Evolutionary conservation across 2,888 invertebrate genomes (phyloP).

Genomic region (Leptopilina syphax): DNA sequence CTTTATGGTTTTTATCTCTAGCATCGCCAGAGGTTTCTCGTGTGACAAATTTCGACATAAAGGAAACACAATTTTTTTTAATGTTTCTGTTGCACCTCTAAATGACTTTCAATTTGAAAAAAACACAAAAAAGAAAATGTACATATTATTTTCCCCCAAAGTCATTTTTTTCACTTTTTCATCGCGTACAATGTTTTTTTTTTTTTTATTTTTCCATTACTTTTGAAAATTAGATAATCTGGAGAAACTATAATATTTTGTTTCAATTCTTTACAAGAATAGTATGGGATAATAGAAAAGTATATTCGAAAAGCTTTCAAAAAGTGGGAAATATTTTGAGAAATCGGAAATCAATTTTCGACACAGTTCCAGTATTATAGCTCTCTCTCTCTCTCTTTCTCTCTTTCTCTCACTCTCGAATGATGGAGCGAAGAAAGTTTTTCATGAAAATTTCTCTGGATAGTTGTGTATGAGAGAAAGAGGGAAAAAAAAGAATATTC

Average conservation of each 20-base stretch:
- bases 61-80: constrained; percentile 8
- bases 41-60: constrained; percentile 30
- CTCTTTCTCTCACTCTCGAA: not conserved
- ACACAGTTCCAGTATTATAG: not conserved
- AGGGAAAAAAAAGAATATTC: too few species aligned
- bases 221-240: too few species aligned
- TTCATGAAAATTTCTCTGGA: not conserved
- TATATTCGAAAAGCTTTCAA: constrained; percentile 3
- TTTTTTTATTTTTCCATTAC: too few species aligned
- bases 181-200: too few species aligned
- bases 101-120: not conserved
- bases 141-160: too few species aligned
- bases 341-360: constrained; percentile 9
- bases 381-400: not conserved
- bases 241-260: not conserved
- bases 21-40: constrained; percentile 6
- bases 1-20: constrained; percentile 35
- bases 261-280: not conserved
- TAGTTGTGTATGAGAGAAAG: constrained; percentile 4
- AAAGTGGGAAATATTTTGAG: not conserved
- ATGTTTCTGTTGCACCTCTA: not conserved
- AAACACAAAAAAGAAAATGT: too few species aligned
- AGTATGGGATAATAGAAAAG: not conserved
- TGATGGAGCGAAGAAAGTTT: not conserved
- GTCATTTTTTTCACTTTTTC: too few species aligned